Conservation (phyloP, 2,888 invertebrate genomes). For the Eubasilissa splendida region DNA sequence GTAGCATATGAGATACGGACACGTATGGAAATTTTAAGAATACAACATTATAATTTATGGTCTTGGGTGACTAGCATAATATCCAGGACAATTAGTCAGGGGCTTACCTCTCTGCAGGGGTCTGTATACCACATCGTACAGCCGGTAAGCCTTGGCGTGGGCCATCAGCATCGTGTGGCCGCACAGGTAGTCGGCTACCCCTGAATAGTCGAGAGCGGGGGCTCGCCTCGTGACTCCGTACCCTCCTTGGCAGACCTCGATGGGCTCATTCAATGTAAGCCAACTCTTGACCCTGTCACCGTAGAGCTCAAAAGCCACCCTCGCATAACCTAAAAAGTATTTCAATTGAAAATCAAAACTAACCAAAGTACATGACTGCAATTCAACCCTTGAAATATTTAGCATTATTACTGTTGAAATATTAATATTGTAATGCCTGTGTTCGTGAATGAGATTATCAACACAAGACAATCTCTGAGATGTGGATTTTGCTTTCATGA, state of each 20-base stretch:
- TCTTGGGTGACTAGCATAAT: too few relatives aligned
- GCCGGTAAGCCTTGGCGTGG: constrained; percentile 53
- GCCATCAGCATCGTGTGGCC: constrained; percentile 48
- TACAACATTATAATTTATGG: too few relatives aligned
- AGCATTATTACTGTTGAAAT: too few relatives aligned
- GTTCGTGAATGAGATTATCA: too few relatives aligned
- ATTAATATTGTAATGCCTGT: too few relatives aligned
- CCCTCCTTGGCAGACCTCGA: constrained; percentile 61
- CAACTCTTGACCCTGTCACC: constrained; percentile 73
- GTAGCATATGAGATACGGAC: too few relatives aligned
- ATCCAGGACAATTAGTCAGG: background rate
- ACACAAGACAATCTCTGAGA: too few relatives aligned
- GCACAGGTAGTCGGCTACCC: constrained; percentile 53
- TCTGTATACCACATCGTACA: constrained; percentile 47
- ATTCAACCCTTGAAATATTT: too few relatives aligned
- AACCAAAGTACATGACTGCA: too few relatives aligned
- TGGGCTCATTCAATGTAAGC: constrained; percentile 79
- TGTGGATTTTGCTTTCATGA: too few relatives aligned
- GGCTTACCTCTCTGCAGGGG: constrained; percentile 42
- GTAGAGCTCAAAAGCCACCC: constrained; percentile 67
- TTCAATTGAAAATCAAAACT: too few relatives aligned
- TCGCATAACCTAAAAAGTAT: constrained; percentile 66
- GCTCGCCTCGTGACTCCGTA: constrained; percentile 66
- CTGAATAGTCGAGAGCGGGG: constrained; percentile 62
- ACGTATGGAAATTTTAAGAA: too few relatives aligned